These are phyloP conservation scores for Heliconius sara DNA, from an alignment of 2,888 invertebrate genomes.

Conservation along the genomic window DNA sequence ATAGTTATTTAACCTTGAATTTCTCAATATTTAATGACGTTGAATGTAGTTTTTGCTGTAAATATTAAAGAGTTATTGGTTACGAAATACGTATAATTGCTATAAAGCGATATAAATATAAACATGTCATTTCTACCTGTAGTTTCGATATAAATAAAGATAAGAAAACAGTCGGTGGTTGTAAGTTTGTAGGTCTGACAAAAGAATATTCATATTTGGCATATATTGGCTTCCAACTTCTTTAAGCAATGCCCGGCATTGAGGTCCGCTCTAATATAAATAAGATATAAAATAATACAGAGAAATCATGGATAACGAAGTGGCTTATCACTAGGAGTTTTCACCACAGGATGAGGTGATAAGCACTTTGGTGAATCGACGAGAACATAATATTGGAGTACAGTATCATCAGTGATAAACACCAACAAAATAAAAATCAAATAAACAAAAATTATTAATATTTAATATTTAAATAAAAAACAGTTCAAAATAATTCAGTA, in stretches of 20 bases:
- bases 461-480: not conserved
- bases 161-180: not conserved
- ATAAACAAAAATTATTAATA: not conserved
- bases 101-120: not conserved
- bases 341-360: not conserved
- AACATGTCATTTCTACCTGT: not conserved
- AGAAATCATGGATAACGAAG: no score
- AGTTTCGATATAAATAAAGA: not conserved
- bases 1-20: constrained; percentile 13
- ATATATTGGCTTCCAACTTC: no score
- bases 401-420: not conserved
- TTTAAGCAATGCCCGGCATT: no score
- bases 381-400: not conserved
- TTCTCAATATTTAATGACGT: constrained; percentile 14
- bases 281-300: no score
- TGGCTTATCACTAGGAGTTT: no score
- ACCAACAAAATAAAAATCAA: not conserved
- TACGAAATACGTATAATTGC: not conserved
- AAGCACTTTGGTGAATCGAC: not conserved
- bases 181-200: not conserved
- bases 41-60: constrained; percentile 4
- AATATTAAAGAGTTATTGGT: not conserved
- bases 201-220: not conserved
- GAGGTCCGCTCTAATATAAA: no score
- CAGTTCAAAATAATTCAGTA: not conserved